phyloP scores from a whole-genome alignment of 2,113 vertebrate species.

The Brienomyrus brachyistius region DNA sequence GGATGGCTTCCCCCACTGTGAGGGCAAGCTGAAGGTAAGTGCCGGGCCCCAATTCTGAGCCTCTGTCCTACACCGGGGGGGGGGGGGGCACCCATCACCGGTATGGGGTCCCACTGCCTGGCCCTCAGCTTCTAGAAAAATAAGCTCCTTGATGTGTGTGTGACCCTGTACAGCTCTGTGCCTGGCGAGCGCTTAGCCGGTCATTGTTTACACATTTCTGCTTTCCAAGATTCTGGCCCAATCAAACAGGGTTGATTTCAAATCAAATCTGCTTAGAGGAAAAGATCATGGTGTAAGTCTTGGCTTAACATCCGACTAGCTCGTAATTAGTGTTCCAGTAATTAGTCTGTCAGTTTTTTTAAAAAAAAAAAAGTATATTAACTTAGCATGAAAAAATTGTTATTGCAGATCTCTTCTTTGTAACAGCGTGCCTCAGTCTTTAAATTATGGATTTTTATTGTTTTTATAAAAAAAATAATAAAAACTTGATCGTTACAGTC shows the following conservation, averaged over 20 bases:
- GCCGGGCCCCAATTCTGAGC: background rate
- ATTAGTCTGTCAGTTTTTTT: background rate
- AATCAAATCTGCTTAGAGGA: background rate
- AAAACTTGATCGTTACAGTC: background rate
- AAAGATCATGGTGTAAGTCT: background rate
- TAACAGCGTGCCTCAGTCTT: background rate
- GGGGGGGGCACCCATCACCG: background rate
- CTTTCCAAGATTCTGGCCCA: background rate
- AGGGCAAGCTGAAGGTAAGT: conserved; percentile 12
- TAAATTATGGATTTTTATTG: background rate
- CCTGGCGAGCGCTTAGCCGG: background rate
- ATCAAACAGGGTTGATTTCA: background rate
- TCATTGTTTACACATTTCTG: background rate
- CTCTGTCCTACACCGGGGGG: background rate
- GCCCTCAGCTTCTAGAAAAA: background rate
- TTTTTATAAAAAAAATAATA: background rate
- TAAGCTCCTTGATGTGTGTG: background rate
- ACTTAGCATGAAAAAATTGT: background rate
- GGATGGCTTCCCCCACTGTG: conserved; percentile 20
- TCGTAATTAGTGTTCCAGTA: background rate
- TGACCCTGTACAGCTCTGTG: background rate
- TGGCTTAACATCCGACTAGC: background rate
- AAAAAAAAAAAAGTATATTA: background rate
- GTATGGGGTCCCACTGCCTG: background rate
- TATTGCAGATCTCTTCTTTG: background rate